Conservation (phyloP, 2,113 vertebrate genomes). For the Channa argus region DNA sequence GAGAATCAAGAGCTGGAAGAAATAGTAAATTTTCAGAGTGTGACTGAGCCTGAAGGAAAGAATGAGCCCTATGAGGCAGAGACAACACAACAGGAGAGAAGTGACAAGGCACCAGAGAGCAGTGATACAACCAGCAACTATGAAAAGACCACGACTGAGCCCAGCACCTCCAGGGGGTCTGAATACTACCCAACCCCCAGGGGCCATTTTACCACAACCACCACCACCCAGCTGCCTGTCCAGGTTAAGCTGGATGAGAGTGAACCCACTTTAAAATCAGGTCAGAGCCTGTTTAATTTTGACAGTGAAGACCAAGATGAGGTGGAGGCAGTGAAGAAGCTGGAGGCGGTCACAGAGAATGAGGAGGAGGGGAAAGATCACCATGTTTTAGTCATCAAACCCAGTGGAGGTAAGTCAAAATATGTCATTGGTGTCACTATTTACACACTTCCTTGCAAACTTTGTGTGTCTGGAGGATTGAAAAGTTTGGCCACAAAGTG, state of each 20-base stretch:
- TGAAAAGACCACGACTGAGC: conserved; percentile 9
- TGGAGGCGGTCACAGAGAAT: conserved; percentile 30
- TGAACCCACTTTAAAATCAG: conserved; percentile 66
- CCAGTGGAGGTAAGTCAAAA: conserved; percentile 84
- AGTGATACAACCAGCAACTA: conserved; percentile 25
- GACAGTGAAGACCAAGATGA: conserved; percentile 62
- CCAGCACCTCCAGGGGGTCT: conserved; percentile 4
- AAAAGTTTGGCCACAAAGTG: no score
- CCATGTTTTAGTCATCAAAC: conserved; percentile 63
- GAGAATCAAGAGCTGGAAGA: conserved; percentile 11
- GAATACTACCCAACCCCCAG: conserved; percentile 38
- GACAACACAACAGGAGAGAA: conserved; percentile 30
- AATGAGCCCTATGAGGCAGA: conserved; percentile 29
- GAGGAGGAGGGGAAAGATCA: conserved; percentile 69
- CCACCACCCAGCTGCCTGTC: conserved; percentile 63
- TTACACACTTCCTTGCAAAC: no score
- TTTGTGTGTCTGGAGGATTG: no score
- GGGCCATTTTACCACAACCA: conserved; percentile 72
- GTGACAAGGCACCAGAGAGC: conserved; percentile 6
- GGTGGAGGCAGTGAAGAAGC: neutral
- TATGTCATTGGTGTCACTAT: neutral
- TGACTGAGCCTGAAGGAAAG: conserved; percentile 16
- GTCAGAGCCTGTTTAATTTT: conserved; percentile 54
- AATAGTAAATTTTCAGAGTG: conserved; percentile 31
- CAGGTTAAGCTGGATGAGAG: conserved; percentile 56